Conservation (phyloP, 2,888 invertebrate species). For the Dexiosoma caninum region DNA sequence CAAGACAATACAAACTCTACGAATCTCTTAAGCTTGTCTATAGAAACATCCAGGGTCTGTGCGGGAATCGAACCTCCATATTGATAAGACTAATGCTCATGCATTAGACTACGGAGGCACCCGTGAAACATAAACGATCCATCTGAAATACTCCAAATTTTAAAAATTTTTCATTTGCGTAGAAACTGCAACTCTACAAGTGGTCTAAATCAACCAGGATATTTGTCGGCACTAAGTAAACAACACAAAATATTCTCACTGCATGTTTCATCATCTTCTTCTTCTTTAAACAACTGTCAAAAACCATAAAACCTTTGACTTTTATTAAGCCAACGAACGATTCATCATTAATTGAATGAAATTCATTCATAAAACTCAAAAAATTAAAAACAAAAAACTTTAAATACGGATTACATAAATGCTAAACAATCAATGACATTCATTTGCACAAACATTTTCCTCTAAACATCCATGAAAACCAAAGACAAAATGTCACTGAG, state of each 20-base stretch:
- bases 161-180: background rate
- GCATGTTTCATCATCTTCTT: too few relatives aligned
- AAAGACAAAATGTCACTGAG: conserved; percentile 17
- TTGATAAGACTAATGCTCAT: too few relatives aligned
- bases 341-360: conserved; percentile 54
- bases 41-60: too few relatives aligned
- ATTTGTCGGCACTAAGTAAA: background rate
- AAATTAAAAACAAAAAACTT: background rate
- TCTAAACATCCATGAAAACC: conserved; percentile 43
- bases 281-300: background rate
- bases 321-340: conserved; percentile 40
- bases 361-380: conserved; percentile 41
- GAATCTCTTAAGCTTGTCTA: too few relatives aligned
- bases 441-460: background rate
- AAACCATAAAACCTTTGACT: conserved; percentile 46
- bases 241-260: conserved; percentile 38
- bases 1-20: too few relatives aligned
- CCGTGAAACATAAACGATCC: too few relatives aligned
- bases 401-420: conserved; percentile 48
- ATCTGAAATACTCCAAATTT: too few relatives aligned
- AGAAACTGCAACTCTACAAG: too few relatives aligned
- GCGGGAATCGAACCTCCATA: too few relatives aligned
- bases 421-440: conserved; percentile 28
- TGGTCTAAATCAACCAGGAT: background rate
- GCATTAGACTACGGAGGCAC: too few relatives aligned